Evolutionary conservation across 2,113 vertebrate species (phyloP), one percentile per base, ranked within the genome.

Genomic region (Nanorana parkeri): DNA sequence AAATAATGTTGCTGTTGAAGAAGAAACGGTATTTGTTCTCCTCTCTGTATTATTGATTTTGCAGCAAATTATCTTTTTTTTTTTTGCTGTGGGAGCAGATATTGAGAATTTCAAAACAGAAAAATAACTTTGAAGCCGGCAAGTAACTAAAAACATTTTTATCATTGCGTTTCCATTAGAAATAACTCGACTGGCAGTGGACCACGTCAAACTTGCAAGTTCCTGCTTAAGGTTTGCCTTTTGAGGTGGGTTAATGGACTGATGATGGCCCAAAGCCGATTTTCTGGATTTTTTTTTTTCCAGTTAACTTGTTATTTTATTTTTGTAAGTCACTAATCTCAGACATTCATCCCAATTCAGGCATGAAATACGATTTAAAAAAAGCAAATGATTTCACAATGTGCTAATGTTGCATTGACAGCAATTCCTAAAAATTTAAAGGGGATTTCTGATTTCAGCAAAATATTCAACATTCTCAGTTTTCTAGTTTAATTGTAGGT

Each of bases 21-120:
- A 83, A 83, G 63, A 68, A 83, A 83, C 63, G 16, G 36, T 75
- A 76, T 75, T 83, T 75, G 71, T 82, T 76, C 80, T 83, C 63
- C 54, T 55, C 36, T 55, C 54, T 36, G 72, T 75, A 81, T 81
- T 81, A 74, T 73, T 75, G 80, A 81, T 76, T 67, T 83, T 83
- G 72, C 80, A 68, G 63, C 71, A 83, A 83, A 83, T 83, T 76
- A 83, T 83, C 80, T 83, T 76, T 75, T 81, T 75, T 81, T 75
- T 74, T 81, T 74, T 81, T 74, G 60, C 80, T 81, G 79, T 20
- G 5, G 71, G 69, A 75, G 80, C 80, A 82, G 80, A 67, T 82
- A 75, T 82, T 82, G 80, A 82, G 80, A 75, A 82, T 75, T 66
- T 82, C 80, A 67, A 82, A 82, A 74, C 63, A 73, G 69, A 65